phyloP scores from a whole-genome alignment of 2,113 vertebrate genomes.

The Paraplagusia blochii region DNA sequence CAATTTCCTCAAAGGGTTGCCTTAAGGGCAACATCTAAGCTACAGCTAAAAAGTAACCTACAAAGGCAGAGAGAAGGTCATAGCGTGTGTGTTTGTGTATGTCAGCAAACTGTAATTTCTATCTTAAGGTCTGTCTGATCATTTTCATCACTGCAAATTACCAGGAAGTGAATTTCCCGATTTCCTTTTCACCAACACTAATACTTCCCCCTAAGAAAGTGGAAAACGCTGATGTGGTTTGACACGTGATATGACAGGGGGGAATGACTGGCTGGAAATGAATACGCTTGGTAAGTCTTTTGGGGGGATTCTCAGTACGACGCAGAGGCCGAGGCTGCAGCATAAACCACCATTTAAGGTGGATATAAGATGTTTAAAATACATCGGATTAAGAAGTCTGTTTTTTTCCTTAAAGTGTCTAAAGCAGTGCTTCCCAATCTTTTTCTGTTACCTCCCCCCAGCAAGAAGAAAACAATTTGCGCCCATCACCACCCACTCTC shows the following conservation, averaged over 20 bases:
- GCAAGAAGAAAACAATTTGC: no score
- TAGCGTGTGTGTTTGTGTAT: conserved; percentile 46
- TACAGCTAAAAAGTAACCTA: conserved; percentile 78
- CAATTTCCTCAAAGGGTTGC: conserved; percentile 19
- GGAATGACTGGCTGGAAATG: conserved; percentile 11
- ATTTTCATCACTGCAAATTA: conserved; percentile 45
- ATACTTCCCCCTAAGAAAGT: conserved; percentile 26
- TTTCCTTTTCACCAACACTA: conserved; percentile 25
- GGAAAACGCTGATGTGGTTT: conserved; percentile 41
- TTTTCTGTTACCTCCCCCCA: no score
- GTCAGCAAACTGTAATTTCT: conserved; percentile 36
- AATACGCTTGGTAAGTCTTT: conserved; percentile 13
- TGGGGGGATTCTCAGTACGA: not conserved
- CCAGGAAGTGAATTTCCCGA: conserved; percentile 23
- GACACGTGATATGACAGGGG: conserved; percentile 12
- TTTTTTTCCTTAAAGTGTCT: no score
- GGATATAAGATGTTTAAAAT: no score
- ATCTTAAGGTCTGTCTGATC: conserved; percentile 21
- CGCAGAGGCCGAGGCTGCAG: no score
- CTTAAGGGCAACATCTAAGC: conserved; percentile 87
- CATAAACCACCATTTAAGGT: no score
- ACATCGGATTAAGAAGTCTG: no score
- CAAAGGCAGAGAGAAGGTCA: conserved; percentile 82
- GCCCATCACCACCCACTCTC: no score
- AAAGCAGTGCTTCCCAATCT: no score